phyloP scores from a whole-genome alignment of 2,797 vertebrate species.

The Mastacembelus armatus region DNA sequence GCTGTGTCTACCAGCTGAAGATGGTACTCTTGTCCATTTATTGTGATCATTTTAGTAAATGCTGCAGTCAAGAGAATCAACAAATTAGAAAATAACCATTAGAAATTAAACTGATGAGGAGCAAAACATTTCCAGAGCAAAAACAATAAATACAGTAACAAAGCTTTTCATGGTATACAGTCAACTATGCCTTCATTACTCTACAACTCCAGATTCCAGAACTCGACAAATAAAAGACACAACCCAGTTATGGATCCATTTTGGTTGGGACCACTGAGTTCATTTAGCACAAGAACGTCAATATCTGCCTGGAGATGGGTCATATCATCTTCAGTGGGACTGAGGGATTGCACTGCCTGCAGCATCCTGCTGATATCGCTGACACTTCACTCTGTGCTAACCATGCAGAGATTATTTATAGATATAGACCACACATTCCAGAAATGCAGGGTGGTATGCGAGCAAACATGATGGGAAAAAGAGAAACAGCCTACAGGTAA shows the following conservation, averaged over 20 bases:
- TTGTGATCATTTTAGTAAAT: constrained; percentile 98
- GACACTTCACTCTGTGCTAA: constrained; percentile 69
- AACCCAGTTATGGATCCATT: constrained; percentile 46
- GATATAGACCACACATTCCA: constrained; percentile 42
- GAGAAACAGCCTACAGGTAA: constrained; percentile 53
- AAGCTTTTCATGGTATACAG: background rate
- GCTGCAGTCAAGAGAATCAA: constrained; percentile 82
- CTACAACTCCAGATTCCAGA: constrained; percentile 7
- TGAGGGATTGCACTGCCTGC: constrained; percentile 48
- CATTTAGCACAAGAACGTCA: constrained; percentile 54
- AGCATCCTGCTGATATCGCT: constrained; percentile 56
- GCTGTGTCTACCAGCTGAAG: constrained; percentile 98
- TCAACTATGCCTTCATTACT: constrained; percentile 9
- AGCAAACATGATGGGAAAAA: constrained; percentile 50
- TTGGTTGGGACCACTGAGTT: constrained; percentile 39
- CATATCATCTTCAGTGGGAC: constrained; percentile 53
- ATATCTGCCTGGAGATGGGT: constrained; percentile 70
- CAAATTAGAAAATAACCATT: background rate
- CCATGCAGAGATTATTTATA: constrained; percentile 71
- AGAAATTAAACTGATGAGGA: background rate
- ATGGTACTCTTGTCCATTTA: constrained; percentile 98
- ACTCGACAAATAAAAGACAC: constrained; percentile 24
- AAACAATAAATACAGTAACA: background rate
- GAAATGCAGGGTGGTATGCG: constrained; percentile 36
- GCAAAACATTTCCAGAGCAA: background rate